A percentile compares a stretch with the other conserved stretches of the same genome.
Evolutionary conservation across 1,140 invertebrate species (phyloP).

Genomic region (Magallana gigas): DNA sequence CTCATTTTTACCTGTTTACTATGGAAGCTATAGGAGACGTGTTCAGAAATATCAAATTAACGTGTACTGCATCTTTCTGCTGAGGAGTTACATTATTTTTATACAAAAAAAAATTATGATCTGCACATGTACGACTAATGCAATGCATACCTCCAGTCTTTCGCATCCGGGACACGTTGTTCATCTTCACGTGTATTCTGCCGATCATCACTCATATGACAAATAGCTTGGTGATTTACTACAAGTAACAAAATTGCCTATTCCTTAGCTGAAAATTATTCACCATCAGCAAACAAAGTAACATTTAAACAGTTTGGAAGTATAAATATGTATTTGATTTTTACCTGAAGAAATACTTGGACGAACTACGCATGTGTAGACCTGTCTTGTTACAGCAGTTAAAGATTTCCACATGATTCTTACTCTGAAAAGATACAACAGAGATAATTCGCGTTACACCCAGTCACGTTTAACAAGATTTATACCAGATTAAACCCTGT

Average conservation of each 20-base stretch:
- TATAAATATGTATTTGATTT: not conserved
- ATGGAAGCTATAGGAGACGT: too few relatives aligned
- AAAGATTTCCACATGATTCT: not conserved
- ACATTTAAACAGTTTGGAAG: too few relatives aligned
- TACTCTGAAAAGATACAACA: not conserved
- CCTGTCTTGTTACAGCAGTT: not conserved
- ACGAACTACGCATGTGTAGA: not conserved
- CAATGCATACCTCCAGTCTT: not conserved
- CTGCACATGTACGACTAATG: too few relatives aligned
- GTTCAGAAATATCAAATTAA: too few relatives aligned
- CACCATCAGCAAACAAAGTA: too few relatives aligned
- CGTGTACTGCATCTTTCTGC: too few relatives aligned
- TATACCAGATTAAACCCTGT: too few relatives aligned
- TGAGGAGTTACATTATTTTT: too few relatives aligned
- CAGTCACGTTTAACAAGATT: too few relatives aligned
- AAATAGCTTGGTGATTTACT: not conserved
- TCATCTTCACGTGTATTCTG: not conserved
- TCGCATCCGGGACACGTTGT: not conserved
- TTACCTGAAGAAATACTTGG: conserved; percentile 11
- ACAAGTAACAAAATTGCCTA: not conserved
- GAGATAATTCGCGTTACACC: not conserved
- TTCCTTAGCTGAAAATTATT: too few relatives aligned
- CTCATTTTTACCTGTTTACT: too few relatives aligned
- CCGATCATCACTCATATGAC: not conserved
- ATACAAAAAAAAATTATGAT: too few relatives aligned